phyloP scores from a whole-genome alignment of 1,140 invertebrate genomes.

The Ladona fulva region DNA sequence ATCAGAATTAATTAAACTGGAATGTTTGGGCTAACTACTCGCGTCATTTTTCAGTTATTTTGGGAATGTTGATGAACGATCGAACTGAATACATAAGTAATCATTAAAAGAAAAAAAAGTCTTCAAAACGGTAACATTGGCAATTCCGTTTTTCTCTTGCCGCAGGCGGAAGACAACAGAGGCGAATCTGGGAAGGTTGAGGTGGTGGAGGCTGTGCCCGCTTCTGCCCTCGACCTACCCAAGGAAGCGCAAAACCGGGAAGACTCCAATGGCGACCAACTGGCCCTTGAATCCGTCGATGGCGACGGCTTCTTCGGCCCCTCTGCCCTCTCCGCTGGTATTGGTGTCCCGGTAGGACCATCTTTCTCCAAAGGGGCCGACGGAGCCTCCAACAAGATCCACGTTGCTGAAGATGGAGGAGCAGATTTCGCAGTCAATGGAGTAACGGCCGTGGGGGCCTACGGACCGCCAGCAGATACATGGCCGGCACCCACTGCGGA shows the following conservation, averaged over 20 bases:
- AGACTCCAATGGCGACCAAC: not conserved
- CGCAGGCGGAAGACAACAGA: not conserved
- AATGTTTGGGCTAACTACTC: too few species aligned
- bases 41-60: too few species aligned
- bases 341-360: not conserved
- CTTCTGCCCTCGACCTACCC: not conserved
- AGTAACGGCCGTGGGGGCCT: not conserved
- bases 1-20: too few species aligned
- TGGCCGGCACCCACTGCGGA: constrained; percentile 37
- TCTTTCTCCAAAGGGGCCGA: not conserved
- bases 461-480: not conserved
- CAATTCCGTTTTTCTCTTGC: not conserved
- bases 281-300: not conserved
- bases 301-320: not conserved
- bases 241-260: not conserved
- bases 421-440: not conserved
- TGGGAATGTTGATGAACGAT: too few species aligned
- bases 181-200: not conserved
- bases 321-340: not conserved
- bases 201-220: not conserved
- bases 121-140: too few species aligned
- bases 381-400: not conserved
- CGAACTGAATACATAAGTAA: too few species aligned
- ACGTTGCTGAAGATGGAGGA: not conserved
- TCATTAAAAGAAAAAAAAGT: too few species aligned